Percentiles rank a stretch among this genome's conserved stretches.
Conservation (phyloP, 2,888 invertebrate species). For the Lottia scabra region DNA sequence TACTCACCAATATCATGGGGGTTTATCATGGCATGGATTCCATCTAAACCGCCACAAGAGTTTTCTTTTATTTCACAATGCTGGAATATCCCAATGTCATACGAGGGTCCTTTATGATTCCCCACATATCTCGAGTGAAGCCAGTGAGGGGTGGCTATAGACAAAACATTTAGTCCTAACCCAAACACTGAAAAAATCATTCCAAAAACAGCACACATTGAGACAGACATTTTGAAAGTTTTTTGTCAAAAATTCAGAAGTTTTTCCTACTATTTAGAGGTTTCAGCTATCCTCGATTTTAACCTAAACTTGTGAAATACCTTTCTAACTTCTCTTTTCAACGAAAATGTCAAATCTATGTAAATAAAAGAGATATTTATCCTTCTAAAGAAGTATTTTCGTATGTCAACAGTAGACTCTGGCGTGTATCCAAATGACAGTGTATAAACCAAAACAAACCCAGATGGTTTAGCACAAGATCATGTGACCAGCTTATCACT, state of each 20-base stretch:
- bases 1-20: slow-evolving; percentile 32
- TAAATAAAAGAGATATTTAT: too few species aligned
- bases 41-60: slow-evolving; percentile 36
- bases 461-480: too few species aligned
- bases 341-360: too few species aligned
- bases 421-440: too few species aligned
- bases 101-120: slow-evolving; percentile 11
- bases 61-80: slow-evolving; percentile 30
- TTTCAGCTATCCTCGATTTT: too few species aligned
- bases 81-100: slow-evolving; percentile 31
- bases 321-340: too few species aligned
- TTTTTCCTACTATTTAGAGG: too few species aligned
- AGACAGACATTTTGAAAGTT: slow-evolving; percentile 17
- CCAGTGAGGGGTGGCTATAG: slow-evolving; percentile 25
- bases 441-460: too few species aligned
- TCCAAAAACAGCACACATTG: slow-evolving; percentile 18
- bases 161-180: slow-evolving; percentile 15
- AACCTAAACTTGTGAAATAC: too few species aligned
- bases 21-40: slow-evolving; percentile 25
- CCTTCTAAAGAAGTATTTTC: too few species aligned
- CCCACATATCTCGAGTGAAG: slow-evolving; percentile 13
- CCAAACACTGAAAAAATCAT: slow-evolving; percentile 12
- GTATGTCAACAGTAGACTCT: too few species aligned
- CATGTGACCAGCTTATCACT: too few species aligned
- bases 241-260: not conserved